Evolutionary conservation across 2,113 vertebrate genomes (phyloP).

Genomic region (Pipra filicauda): DNA sequence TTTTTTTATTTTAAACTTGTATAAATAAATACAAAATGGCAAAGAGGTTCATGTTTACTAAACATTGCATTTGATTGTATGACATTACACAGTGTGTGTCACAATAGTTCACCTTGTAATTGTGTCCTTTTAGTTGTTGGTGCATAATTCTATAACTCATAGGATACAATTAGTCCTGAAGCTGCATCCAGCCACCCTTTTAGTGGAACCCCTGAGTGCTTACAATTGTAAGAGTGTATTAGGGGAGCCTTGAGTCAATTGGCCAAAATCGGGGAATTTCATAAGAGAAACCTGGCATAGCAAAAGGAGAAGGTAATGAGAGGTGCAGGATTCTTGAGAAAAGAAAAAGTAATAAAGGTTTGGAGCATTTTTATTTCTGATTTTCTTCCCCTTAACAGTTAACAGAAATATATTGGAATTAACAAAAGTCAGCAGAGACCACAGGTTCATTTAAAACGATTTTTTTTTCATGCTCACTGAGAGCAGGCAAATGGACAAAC

Average conservation of each 20-base stretch:
- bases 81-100: slow-evolving; percentile 73
- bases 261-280: slow-evolving; percentile 35
- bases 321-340: background rate
- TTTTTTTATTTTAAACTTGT: slow-evolving; percentile 66
- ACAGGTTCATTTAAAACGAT: slow-evolving; percentile 16
- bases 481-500: slow-evolving; percentile 38
- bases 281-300: background rate
- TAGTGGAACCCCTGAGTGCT: slow-evolving; percentile 70
- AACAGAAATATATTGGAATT: slow-evolving; percentile 2
- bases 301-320: background rate
- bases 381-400: background rate
- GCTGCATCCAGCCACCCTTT: slow-evolving; percentile 64
- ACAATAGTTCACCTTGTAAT: slow-evolving; percentile 68
- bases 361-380: slow-evolving; percentile 23
- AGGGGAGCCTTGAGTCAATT: slow-evolving; percentile 62
- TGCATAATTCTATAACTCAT: slow-evolving; percentile 65
- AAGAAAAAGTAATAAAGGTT: slow-evolving; percentile 10
- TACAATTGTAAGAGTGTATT: slow-evolving; percentile 64
- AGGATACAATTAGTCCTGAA: slow-evolving; percentile 65
- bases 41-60: slow-evolving; percentile 73
- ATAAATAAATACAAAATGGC: slow-evolving; percentile 77
- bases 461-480: slow-evolving; percentile 33
- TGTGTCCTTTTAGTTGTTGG: slow-evolving; percentile 66
- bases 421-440: slow-evolving; percentile 23
- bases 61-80: slow-evolving; percentile 74